These are phyloP conservation scores for Lamprologus callipterus DNA, from an alignment of 2,113 vertebrate species.

Conservation along the genomic window DNA sequence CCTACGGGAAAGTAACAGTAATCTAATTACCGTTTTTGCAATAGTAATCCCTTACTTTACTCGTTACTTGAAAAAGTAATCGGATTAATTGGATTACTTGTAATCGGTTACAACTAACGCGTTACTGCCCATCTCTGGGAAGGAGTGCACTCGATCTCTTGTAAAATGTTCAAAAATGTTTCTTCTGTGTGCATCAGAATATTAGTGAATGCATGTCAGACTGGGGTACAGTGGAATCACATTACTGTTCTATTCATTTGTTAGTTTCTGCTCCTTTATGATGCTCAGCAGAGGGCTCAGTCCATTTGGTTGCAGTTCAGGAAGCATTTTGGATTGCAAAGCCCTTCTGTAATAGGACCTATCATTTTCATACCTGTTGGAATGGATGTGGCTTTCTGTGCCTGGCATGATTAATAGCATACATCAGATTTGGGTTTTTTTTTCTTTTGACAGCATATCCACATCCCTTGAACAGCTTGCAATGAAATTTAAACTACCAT, in stretches of 20 bases:
- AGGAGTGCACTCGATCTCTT: neutral
- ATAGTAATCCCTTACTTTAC: neutral
- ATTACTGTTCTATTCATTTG: neutral
- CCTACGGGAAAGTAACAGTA: neutral
- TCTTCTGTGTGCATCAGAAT: neutral
- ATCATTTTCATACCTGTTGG: neutral
- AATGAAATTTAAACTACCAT: neutral
- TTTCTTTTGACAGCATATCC: neutral
- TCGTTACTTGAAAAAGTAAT: neutral
- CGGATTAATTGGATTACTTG: neutral
- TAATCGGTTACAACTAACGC: neutral
- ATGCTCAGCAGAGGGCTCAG: neutral
- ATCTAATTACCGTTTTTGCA: neutral
- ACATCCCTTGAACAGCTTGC: neutral
- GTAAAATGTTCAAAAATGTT: neutral
- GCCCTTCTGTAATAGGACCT: neutral
- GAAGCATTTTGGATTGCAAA: neutral
- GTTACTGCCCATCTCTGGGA: neutral
- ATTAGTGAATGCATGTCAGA: neutral
- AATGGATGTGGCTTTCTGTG: neutral
- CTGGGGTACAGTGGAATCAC: neutral
- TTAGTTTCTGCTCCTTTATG: neutral
- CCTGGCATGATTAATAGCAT: neutral
- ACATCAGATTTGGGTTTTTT: accelerated
- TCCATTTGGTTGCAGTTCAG: neutral